Conservation (phyloP, 2,888 invertebrate species). For the Ennomos quercinarius region DNA sequence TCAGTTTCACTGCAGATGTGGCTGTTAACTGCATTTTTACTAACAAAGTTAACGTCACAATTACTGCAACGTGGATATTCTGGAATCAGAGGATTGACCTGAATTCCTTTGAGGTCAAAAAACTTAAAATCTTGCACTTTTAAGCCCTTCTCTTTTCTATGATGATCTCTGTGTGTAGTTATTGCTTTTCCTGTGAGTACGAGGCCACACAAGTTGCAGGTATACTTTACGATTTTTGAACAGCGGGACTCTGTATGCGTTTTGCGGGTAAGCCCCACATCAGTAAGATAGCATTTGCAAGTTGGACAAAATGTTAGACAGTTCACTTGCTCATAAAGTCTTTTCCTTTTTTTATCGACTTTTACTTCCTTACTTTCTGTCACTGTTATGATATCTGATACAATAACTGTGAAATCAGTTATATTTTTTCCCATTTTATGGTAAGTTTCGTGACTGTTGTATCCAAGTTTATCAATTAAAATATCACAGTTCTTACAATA, state of each 20-base stretch:
- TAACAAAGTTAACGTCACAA: slow-evolving; percentile 62
- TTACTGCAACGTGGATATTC: slow-evolving; percentile 60
- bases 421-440: slow-evolving; percentile 43
- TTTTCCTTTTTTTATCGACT: slow-evolving; percentile 12
- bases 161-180: slow-evolving; percentile 53
- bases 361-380: slow-evolving; percentile 11
- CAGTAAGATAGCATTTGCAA: slow-evolving; percentile 61
- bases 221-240: slow-evolving; percentile 44
- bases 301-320: slow-evolving; percentile 54
- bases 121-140: slow-evolving; percentile 62
- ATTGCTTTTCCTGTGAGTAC: slow-evolving; percentile 52
- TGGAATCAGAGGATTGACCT: slow-evolving; percentile 62
- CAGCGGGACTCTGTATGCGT: slow-evolving; percentile 54
- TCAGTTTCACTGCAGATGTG: slow-evolving; percentile 58
- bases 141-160: slow-evolving; percentile 48
- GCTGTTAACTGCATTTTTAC: slow-evolving; percentile 44
- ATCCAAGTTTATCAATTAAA: slow-evolving; percentile 50
- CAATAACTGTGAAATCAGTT: slow-evolving; percentile 50
- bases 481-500: slow-evolving; percentile 66
- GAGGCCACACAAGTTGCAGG: slow-evolving; percentile 66
- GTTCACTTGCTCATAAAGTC: slow-evolving; percentile 30
- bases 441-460: slow-evolving; percentile 42
- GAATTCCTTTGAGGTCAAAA: slow-evolving; percentile 56
- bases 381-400: slow-evolving; percentile 40
- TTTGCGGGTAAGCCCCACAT: slow-evolving; percentile 37